Conservation (phyloP, 1,140 invertebrate genomes). For the Zaprionus ghesquierei region DNA sequence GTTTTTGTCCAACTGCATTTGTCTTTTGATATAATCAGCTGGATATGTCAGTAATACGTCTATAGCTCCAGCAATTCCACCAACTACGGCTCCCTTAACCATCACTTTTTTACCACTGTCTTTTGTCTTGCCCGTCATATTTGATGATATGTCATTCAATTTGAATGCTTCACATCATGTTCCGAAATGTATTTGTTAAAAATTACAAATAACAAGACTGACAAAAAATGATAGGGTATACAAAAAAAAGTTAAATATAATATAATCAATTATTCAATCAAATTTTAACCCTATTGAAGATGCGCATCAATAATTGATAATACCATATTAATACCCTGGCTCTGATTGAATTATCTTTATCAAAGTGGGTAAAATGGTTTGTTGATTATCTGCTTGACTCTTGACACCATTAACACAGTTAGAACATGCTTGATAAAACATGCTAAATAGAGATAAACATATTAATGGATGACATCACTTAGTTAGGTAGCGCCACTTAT, state of each 20-base stretch:
- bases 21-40: slow-evolving; percentile 99
- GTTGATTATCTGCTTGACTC: not conserved
- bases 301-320: too few species aligned
- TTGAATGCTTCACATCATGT: too few species aligned
- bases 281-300: too few species aligned
- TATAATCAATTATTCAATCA: too few species aligned
- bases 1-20: slow-evolving; percentile 93
- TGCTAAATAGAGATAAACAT: not conserved
- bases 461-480: not conserved
- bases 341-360: not conserved
- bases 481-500: too few species aligned
- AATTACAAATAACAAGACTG: too few species aligned
- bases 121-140: not conserved
- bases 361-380: not conserved
- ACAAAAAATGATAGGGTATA: too few species aligned
- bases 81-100: slow-evolving; percentile 91
- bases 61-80: slow-evolving; percentile 91
- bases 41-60: slow-evolving; percentile 99
- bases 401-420: not conserved
- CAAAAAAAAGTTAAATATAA: too few species aligned
- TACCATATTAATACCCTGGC: too few species aligned
- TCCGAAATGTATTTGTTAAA: too few species aligned
- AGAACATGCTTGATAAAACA: not conserved
- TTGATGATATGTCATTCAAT: too few species aligned
- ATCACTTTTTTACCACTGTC: slow-evolving; percentile 84